Evolutionary conservation across 2,888 invertebrate genomes (phyloP).

Genomic region (Strigamia crassipes): DNA sequence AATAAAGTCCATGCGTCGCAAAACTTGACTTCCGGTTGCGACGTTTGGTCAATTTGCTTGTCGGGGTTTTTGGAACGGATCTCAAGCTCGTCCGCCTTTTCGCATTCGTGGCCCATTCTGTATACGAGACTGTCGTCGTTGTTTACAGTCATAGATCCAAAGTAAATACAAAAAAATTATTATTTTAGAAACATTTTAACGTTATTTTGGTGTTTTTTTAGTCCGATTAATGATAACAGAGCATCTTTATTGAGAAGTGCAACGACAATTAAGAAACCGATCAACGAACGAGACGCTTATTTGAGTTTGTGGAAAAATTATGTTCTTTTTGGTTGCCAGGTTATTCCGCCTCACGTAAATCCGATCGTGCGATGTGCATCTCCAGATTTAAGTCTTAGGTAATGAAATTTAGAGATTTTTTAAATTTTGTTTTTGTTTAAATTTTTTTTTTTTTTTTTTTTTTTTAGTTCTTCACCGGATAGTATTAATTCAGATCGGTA

Average conservation of each 20-base stretch:
- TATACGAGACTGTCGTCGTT: conserved; percentile 88
- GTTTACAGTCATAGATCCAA: conserved; percentile 91
- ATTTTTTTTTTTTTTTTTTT: conserved; percentile 38
- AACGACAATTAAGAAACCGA: conserved; percentile 83
- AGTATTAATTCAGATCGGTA: conserved; percentile 73
- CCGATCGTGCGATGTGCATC: conserved; percentile 88
- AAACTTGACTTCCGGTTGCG: conserved; percentile 65
- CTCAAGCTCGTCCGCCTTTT: conserved; percentile 83
- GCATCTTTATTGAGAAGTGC: conserved; percentile 89
- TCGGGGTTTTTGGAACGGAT: conserved; percentile 87
- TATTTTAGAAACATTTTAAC: background rate
- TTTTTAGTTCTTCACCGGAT: conserved; percentile 84
- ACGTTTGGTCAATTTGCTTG: conserved; percentile 89
- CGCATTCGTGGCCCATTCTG: conserved; percentile 94
- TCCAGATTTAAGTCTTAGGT: conserved; percentile 89
- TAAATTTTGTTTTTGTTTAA: background rate
- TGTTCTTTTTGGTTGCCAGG: conserved; percentile 91
- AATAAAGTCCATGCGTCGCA: conserved; percentile 59
- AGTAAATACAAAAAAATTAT: conserved; percentile 50
- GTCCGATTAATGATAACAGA: conserved; percentile 93
- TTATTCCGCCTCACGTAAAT: conserved; percentile 89
- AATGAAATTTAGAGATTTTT: no score
- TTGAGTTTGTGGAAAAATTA: conserved; percentile 98
- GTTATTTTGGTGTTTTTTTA: conserved; percentile 57
- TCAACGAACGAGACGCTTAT: conserved; percentile 91